Percentiles rank a stretch among this genome's conserved stretches.
phyloP scores from a whole-genome alignment of 1,140 invertebrate genomes.

The Papilio helenus region DNA sequence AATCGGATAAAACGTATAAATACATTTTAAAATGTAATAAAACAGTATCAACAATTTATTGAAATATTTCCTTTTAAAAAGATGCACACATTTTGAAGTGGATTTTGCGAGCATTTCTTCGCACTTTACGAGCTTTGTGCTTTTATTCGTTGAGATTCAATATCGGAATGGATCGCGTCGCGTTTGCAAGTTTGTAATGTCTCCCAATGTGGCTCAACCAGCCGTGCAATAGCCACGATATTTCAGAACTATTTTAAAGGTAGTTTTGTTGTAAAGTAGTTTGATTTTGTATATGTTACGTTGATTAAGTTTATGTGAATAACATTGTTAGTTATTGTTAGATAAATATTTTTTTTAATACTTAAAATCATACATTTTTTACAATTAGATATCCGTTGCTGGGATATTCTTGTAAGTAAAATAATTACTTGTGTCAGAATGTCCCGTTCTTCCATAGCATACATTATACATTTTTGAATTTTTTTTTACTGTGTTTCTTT shows the following conservation, averaged over 20 bases:
- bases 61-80: slow-evolving; percentile 2
- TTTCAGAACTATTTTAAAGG: background rate
- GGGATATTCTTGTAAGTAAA: too few relatives aligned
- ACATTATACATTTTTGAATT: too few relatives aligned
- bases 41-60: slow-evolving; percentile 4
- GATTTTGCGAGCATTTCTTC: background rate
- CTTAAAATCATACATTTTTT: too few relatives aligned
- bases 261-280: background rate
- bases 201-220: background rate
- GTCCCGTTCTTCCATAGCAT: too few relatives aligned
- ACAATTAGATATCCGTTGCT: too few relatives aligned
- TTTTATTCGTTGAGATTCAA: slow-evolving; percentile 22
- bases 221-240: background rate
- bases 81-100: slow-evolving; percentile 14
- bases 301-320: background rate
- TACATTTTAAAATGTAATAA: background rate
- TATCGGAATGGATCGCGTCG: slow-evolving; percentile 10
- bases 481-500: too few relatives aligned
- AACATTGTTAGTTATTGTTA: too few relatives aligned
- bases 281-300: background rate
- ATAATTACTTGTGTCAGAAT: too few relatives aligned
- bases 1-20: background rate
- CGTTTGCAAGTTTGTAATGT: slow-evolving; percentile 23
- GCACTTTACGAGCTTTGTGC: slow-evolving; percentile 20
- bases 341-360: too few relatives aligned